These are phyloP conservation scores for Poliocrania exsul DNA, from an alignment of 2,797 vertebrate genomes.

Conservation along the genomic window DNA sequence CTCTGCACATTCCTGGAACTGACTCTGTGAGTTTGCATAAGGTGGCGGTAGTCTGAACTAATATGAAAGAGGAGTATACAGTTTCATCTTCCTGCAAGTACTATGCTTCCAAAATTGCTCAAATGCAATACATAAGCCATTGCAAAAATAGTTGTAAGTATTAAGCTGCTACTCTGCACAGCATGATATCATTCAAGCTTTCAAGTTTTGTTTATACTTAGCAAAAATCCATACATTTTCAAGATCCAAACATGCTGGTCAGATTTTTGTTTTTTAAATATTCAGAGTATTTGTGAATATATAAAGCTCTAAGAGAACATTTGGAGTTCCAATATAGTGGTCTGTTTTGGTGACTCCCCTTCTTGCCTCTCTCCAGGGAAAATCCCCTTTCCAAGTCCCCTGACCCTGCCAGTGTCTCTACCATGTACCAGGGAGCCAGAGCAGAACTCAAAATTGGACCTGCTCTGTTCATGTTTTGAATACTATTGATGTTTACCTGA, in stretches of 20 bases:
- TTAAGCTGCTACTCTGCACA: not conserved
- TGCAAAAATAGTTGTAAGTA: not conserved
- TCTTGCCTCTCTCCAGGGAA: not conserved
- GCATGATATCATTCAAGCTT: not conserved
- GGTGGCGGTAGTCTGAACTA: not conserved
- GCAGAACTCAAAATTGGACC: not conserved
- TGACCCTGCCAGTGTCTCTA: fast-evolving
- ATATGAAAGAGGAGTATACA: not conserved
- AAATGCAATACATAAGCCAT: not conserved
- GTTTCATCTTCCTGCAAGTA: not conserved
- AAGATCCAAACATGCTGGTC: not conserved
- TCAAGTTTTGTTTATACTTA: not conserved
- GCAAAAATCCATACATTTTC: not conserved
- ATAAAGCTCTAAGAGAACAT: not conserved
- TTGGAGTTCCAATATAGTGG: fast-evolving
- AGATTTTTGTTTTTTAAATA: not conserved
- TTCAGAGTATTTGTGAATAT: not conserved
- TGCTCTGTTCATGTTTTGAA: not conserved
- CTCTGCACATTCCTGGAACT: not conserved
- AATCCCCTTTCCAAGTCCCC: not conserved
- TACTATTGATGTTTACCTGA: slow-evolving; percentile 15
- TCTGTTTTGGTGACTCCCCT: not conserved
- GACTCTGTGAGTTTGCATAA: not conserved
- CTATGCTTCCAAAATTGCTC: not conserved
- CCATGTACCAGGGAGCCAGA: not conserved